These are phyloP conservation scores for Nymphalis polychloros DNA, from an alignment of 2,888 invertebrate species.

Conservation along the genomic window DNA sequence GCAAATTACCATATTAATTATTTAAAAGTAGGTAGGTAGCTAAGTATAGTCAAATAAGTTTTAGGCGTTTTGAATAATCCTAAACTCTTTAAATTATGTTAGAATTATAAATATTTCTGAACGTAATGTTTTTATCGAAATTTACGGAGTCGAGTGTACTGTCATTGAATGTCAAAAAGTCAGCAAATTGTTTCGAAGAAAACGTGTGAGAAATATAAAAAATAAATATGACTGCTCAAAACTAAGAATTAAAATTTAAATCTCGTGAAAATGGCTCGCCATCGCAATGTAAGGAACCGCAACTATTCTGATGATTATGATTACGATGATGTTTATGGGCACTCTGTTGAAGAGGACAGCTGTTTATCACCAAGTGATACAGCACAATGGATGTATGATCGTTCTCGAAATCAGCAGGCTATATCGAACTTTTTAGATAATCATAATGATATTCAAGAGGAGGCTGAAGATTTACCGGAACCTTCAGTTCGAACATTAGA, in stretches of 20 bases:
- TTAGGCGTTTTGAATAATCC: too few species aligned
- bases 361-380: constrained; percentile 94
- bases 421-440: constrained; percentile 89
- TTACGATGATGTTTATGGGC: constrained; percentile 95
- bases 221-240: constrained; percentile 29
- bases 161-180: constrained; percentile 38
- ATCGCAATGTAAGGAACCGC: constrained; percentile 91
- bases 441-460: constrained; percentile 87
- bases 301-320: constrained; percentile 95
- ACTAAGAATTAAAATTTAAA: constrained; percentile 12
- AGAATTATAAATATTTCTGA: neutral
- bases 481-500: constrained; percentile 49
- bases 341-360: constrained; percentile 96
- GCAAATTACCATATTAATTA: too few species aligned
- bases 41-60: too few species aligned
- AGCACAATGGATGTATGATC: constrained; percentile 92
- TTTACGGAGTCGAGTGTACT: neutral
- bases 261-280: constrained; percentile 87
- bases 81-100: too few species aligned
- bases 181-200: constrained; percentile 29
- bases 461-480: constrained; percentile 75
- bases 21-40: too few species aligned
- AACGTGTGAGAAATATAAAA: constrained; percentile 45
- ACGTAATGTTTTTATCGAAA: constrained; percentile 15
- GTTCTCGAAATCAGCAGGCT: constrained; percentile 86